A percentile compares a stretch with the other conserved stretches of the same genome.
Evolutionary conservation across 1,140 invertebrate genomes (phyloP).

Genomic region (Octopus sinensis): DNA sequence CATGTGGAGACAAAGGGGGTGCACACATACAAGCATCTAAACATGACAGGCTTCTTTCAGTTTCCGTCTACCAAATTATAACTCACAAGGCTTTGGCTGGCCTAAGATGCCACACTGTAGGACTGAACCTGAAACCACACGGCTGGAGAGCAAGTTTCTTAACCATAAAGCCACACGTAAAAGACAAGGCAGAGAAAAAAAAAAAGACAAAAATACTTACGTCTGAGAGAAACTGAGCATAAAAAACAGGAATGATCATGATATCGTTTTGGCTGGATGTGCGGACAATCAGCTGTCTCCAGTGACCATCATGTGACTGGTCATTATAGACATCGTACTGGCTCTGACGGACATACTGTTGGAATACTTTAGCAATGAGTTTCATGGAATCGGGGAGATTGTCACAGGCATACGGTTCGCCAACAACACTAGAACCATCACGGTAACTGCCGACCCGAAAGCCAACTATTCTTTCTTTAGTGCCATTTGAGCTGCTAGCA

Average conservation of each 20-base stretch:
- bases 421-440: conserved; percentile 77
- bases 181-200: background rate
- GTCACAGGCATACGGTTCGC: conserved; percentile 70
- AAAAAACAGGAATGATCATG: conserved; percentile 80
- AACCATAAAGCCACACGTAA: too few species aligned
- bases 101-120: background rate
- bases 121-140: background rate
- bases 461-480: conserved; percentile 65
- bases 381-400: conserved; percentile 81
- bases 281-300: conserved; percentile 80
- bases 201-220: background rate
- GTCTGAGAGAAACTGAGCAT: conserved; percentile 53
- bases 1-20: too few species aligned
- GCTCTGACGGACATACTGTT: conserved; percentile 75
- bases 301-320: conserved; percentile 80
- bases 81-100: background rate
- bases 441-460: conserved; percentile 85
- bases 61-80: background rate
- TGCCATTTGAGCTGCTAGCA: conserved; percentile 61
- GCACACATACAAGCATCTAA: too few species aligned
- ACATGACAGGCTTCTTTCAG: too few species aligned
- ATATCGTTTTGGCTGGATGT: conserved; percentile 70
- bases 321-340: conserved; percentile 76
- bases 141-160: too few species aligned
- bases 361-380: conserved; percentile 69